Conservation (phyloP, 2,797 vertebrate genomes). For the Lithobates sylvaticus region DNA sequence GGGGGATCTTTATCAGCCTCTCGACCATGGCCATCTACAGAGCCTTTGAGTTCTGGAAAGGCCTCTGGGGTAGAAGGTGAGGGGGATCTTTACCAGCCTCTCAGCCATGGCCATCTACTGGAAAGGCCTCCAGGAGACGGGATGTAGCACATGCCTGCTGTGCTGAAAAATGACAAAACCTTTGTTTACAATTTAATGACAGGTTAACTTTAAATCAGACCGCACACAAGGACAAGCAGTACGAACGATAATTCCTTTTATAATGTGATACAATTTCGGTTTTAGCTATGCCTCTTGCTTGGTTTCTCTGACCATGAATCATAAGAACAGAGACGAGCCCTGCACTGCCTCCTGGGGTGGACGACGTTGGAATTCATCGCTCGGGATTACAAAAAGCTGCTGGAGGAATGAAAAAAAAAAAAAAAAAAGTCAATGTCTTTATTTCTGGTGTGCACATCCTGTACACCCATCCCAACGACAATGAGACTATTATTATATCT, state of each 20-base stretch:
- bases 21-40: no score
- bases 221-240: not conserved
- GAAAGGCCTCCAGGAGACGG: no score
- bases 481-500: constrained; percentile 13
- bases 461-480: not conserved
- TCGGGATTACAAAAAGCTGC: constrained; percentile 50
- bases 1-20: no score
- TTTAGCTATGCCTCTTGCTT: constrained; percentile 6
- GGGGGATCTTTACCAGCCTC: no score
- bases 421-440: not conserved
- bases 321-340: not conserved
- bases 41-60: no score
- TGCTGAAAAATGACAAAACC: no score
- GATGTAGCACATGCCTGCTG: no score
- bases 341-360: not conserved
- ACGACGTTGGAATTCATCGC: not conserved
- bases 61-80: no score
- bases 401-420: not conserved
- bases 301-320: constrained; percentile 4
- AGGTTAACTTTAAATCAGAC: not conserved
- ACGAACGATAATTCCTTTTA: not conserved
- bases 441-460: not conserved
- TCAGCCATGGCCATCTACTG: no score
- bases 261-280: constrained; percentile 28
- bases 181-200: not conserved